Conservation (phyloP, 2,888 invertebrate species). For the Caenorhabditis plicata region DNA sequence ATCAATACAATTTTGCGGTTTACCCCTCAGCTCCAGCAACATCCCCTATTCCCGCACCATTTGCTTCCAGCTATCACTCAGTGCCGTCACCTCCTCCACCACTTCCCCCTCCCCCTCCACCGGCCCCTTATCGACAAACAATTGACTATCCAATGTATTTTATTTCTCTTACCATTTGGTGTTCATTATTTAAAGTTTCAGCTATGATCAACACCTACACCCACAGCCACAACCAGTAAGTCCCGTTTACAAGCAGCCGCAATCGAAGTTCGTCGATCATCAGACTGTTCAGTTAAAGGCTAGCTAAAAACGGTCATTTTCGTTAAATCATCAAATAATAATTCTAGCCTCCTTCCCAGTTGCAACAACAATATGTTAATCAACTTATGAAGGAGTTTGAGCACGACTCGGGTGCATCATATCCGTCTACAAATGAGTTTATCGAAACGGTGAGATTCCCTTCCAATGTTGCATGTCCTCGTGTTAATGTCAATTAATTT, state of each 20-base stretch:
- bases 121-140: conserved; percentile 1
- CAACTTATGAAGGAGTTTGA: conserved; percentile 2
- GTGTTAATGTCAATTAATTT: too few relatives aligned
- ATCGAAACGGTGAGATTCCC: not conserved
- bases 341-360: not conserved
- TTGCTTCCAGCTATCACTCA: conserved; percentile 3
- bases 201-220: too few relatives aligned
- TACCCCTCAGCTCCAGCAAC: not conserved
- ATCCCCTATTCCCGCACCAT: not conserved
- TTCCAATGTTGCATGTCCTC: too few relatives aligned
- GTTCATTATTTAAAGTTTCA: not conserved
- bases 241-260: too few relatives aligned
- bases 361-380: conserved; percentile 1
- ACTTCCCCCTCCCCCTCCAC: conserved; percentile 5
- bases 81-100: not conserved
- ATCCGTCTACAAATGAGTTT: not conserved
- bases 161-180: not conserved
- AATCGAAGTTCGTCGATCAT: too few relatives aligned
- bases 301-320: too few relatives aligned
- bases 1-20: conserved; percentile 4
- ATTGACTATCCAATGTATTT: not conserved
- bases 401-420: not conserved
- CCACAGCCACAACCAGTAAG: too few relatives aligned
- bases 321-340: too few relatives aligned
- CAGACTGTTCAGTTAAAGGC: too few relatives aligned